Percentiles rank a stretch among this genome's conserved stretches.
These are phyloP conservation scores for Gracilinanus agilis DNA, from an alignment of 2,113 vertebrate genomes.

Conservation along the genomic window DNA sequence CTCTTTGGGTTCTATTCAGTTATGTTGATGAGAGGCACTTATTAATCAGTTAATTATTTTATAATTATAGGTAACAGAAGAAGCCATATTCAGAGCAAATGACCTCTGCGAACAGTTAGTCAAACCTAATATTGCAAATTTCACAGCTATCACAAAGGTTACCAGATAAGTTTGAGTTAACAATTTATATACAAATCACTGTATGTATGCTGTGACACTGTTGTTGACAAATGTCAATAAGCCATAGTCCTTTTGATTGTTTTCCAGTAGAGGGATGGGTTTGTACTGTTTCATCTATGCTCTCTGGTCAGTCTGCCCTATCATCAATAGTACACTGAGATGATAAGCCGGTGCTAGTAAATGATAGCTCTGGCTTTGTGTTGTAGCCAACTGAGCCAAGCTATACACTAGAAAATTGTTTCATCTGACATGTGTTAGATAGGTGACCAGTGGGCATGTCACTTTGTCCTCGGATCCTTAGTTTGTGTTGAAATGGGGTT, in stretches of 20 bases:
- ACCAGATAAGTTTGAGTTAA: background rate
- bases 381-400: background rate
- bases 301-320: background rate
- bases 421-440: background rate
- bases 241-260: background rate
- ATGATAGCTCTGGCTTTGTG: background rate
- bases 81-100: background rate
- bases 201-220: background rate
- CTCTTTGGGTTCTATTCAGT: background rate
- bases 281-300: background rate
- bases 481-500: background rate
- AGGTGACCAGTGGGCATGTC: background rate
- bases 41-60: slow-evolving; percentile 8
- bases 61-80: background rate
- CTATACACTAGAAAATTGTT: background rate
- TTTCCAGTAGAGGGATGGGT: background rate
- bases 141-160: background rate
- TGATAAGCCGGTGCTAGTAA: background rate
- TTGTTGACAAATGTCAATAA: background rate
- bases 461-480: background rate
- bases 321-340: background rate
- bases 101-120: background rate
- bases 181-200: background rate
- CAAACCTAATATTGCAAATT: background rate
- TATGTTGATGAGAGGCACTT: background rate